Percentiles rank a stretch among this genome's conserved stretches.
These are phyloP conservation scores for Anaspis maculata DNA, from an alignment of 2,888 invertebrate genomes.

Conservation along the genomic window DNA sequence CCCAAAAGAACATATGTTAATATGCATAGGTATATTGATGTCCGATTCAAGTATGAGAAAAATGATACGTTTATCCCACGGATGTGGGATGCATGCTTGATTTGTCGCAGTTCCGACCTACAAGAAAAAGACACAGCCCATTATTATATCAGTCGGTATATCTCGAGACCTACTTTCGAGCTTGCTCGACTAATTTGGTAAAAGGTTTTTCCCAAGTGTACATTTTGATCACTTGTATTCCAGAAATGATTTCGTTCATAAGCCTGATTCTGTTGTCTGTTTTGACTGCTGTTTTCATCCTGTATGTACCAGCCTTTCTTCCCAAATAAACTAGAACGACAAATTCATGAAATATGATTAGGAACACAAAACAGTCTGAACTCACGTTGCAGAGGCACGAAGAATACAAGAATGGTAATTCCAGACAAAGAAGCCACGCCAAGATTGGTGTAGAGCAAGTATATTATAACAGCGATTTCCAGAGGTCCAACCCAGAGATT, in stretches of 20 bases:
- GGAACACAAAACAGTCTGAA: no score
- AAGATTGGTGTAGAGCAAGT: conserved; percentile 53
- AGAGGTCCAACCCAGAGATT: conserved; percentile 74
- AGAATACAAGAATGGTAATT: conserved; percentile 42
- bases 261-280: conserved; percentile 79
- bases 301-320: conserved; percentile 63
- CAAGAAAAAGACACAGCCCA: no score
- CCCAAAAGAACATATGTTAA: conserved; percentile 65
- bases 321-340: conserved; percentile 46
- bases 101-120: conserved; percentile 58
- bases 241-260: conserved; percentile 85
- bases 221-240: conserved; percentile 91
- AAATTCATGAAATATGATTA: no score
- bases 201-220: conserved; percentile 92
- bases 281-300: conserved; percentile 65
- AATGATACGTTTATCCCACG: conserved; percentile 65
- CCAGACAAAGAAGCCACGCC: conserved; percentile 45
- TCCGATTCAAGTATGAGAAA: conserved; percentile 68
- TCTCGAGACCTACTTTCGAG: no score
- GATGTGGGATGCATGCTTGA: conserved; percentile 61
- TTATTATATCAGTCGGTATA: no score
- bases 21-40: conserved; percentile 73
- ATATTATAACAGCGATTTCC: conserved; percentile 61
- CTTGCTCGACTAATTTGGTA: conserved; percentile 59
- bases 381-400: conserved; percentile 42